Conservation (phyloP, 2,888 invertebrate species). For the Drosophila bunnanda region DNA sequence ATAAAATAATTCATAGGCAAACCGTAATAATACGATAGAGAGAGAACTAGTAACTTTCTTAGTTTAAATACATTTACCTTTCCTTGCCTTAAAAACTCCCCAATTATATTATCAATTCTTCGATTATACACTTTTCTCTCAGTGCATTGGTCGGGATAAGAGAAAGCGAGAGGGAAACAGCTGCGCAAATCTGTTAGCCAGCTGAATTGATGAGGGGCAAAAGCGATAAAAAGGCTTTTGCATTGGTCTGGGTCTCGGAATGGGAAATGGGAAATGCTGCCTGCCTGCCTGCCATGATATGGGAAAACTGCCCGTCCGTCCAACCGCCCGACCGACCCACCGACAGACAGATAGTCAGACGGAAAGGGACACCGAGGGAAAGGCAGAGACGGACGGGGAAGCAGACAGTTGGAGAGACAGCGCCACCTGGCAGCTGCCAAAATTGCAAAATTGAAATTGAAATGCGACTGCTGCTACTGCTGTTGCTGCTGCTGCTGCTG, state of each 20-base stretch:
- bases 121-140: background rate
- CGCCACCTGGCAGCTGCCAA: slow-evolving; percentile 82
- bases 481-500: slow-evolving; percentile 27
- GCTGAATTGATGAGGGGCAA: slow-evolving; percentile 77
- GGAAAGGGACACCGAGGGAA: slow-evolving; percentile 8
- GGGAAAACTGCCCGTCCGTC: slow-evolving; percentile 45
- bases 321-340: slow-evolving; percentile 10
- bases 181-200: slow-evolving; percentile 77
- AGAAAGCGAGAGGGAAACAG: slow-evolving; percentile 50
- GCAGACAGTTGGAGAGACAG: slow-evolving; percentile 76
- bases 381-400: slow-evolving; percentile 9
- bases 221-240: slow-evolving; percentile 78
- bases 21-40: background rate
- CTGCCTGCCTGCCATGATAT: slow-evolving; percentile 67
- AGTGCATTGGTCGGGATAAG: slow-evolving; percentile 1
- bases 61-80: background rate
- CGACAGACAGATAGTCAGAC: slow-evolving; percentile 44
- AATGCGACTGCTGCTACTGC: slow-evolving; percentile 75
- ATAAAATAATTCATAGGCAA: background rate
- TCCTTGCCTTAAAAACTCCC: rapidly evolving
- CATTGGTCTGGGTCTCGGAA: slow-evolving; percentile 38
- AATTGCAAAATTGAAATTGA: slow-evolving; percentile 82
- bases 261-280: slow-evolving; percentile 25
- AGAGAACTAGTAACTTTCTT: background rate
- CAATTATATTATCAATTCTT: background rate